A percentile compares a stretch with the other conserved stretches of the same genome.
Conservation (phyloP, 2,797 vertebrate species). For the Austrolebias charrua region DNA sequence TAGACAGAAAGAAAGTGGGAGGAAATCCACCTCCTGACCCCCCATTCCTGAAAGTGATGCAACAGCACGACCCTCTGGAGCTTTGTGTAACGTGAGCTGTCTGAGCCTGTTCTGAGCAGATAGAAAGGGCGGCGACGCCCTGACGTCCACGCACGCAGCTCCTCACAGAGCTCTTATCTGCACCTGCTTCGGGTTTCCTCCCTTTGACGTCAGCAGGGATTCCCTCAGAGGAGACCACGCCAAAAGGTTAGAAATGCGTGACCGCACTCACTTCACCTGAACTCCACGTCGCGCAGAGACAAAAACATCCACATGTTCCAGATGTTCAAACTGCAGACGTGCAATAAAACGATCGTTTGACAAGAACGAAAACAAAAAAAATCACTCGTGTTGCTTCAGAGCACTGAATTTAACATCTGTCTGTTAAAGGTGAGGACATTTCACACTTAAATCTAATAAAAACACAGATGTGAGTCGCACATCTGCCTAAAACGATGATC, state of each 20-base stretch:
- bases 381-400: no score
- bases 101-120: slow-evolving; percentile 46
- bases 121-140: slow-evolving; percentile 44
- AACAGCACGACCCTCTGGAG: neutral
- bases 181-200: slow-evolving; percentile 33
- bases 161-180: slow-evolving; percentile 48
- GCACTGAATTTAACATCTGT: no score
- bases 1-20: slow-evolving; percentile 6
- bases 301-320: neutral
- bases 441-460: neutral
- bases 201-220: slow-evolving; percentile 58
- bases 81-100: neutral
- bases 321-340: neutral
- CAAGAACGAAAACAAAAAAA: no score
- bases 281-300: no score
- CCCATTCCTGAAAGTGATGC: slow-evolving; percentile 41
- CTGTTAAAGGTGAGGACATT: no score
- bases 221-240: slow-evolving; percentile 41
- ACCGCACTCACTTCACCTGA: neutral
- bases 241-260: slow-evolving; percentile 1
- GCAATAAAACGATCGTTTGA: no score
- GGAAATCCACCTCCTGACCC: slow-evolving; percentile 2
- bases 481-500: neutral
- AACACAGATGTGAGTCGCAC: no score
- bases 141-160: slow-evolving; percentile 5